Conservation (phyloP, 2,888 invertebrate genomes). For the Drosophila tanythrix region DNA sequence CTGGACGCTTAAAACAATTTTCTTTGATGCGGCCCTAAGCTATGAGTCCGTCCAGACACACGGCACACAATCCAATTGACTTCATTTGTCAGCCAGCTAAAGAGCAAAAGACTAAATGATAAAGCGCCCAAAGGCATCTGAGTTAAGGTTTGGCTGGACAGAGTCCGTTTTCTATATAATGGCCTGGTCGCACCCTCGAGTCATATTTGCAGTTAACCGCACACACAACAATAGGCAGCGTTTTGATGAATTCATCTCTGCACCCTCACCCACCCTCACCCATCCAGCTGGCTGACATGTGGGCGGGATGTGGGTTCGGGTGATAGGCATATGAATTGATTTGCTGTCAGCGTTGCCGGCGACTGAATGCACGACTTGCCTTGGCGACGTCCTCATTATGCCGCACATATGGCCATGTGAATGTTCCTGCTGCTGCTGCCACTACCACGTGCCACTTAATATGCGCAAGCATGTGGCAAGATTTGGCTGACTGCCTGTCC, state of each 20-base stretch:
- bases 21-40: conserved; percentile 68
- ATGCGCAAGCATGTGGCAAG: conserved; percentile 75
- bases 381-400: conserved; percentile 68
- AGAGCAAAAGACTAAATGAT: conserved; percentile 73
- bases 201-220: conserved; percentile 75
- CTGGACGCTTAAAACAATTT: conserved; percentile 77
- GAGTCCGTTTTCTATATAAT: conserved; percentile 63
- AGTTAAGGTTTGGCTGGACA: conserved; percentile 28
- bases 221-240: conserved; percentile 56
- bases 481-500: conserved; percentile 54
- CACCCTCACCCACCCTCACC: background rate
- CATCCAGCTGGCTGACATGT: conserved; percentile 1
- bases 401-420: conserved; percentile 73
- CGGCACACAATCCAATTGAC: conserved; percentile 74
- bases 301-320: conserved; percentile 15
- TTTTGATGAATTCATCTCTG: conserved; percentile 67
- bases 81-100: conserved; percentile 69
- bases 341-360: conserved; percentile 66
- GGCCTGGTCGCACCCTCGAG: conserved; percentile 63
- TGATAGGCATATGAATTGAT: conserved; percentile 74
- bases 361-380: conserved; percentile 74
- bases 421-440: conserved; percentile 33
- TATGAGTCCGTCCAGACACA: conserved; percentile 27
- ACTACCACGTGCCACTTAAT: conserved; percentile 73
- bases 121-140: conserved; percentile 42